These are phyloP conservation scores for Harpagifer antarcticus DNA, from an alignment of 2,797 vertebrate species.

Conservation along the genomic window DNA sequence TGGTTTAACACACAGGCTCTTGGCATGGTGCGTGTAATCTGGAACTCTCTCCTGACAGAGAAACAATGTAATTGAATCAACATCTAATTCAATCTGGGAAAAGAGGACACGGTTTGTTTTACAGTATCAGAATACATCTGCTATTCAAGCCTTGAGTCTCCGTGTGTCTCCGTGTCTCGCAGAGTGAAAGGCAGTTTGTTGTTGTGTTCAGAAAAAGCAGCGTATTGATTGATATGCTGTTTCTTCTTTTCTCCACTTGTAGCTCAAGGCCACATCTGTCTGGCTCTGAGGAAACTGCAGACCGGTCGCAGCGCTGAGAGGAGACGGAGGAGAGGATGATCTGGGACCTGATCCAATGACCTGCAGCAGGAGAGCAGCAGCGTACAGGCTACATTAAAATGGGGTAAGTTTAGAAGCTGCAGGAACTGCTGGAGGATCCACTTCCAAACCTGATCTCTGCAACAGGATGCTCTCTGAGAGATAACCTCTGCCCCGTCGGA, in stretches of 20 bases:
- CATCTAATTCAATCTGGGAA: slow-evolving; percentile 67
- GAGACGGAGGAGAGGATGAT: slow-evolving; percentile 39
- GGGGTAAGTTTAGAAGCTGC: slow-evolving; percentile 76
- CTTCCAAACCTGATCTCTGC: slow-evolving; percentile 62
- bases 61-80: slow-evolving; percentile 70
- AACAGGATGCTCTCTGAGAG: slow-evolving; percentile 48
- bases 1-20: slow-evolving; percentile 6
- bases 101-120: slow-evolving; percentile 72
- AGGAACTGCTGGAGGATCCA: slow-evolving; percentile 43
- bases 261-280: slow-evolving; percentile 61
- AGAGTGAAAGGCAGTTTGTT: slow-evolving; percentile 38
- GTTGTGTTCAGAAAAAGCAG: slow-evolving; percentile 37
- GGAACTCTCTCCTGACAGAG: slow-evolving; percentile 48
- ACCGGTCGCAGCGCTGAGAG: slow-evolving; percentile 23
- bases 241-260: slow-evolving; percentile 28
- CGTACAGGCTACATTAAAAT: slow-evolving; percentile 72
- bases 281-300: slow-evolving; percentile 47
- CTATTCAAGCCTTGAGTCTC: slow-evolving; percentile 34
- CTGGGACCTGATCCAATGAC: slow-evolving; percentile 69
- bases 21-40: slow-evolving; percentile 31
- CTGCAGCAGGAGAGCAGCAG: slow-evolving; percentile 48
- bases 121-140: slow-evolving; percentile 68
- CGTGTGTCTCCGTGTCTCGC: slow-evolving; percentile 6
- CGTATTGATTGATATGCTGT: slow-evolving; percentile 43
- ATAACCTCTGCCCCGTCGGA: slow-evolving; percentile 48